These are phyloP conservation scores for Tapera naevia DNA, from an alignment of 2,797 vertebrate genomes.

Conservation along the genomic window DNA sequence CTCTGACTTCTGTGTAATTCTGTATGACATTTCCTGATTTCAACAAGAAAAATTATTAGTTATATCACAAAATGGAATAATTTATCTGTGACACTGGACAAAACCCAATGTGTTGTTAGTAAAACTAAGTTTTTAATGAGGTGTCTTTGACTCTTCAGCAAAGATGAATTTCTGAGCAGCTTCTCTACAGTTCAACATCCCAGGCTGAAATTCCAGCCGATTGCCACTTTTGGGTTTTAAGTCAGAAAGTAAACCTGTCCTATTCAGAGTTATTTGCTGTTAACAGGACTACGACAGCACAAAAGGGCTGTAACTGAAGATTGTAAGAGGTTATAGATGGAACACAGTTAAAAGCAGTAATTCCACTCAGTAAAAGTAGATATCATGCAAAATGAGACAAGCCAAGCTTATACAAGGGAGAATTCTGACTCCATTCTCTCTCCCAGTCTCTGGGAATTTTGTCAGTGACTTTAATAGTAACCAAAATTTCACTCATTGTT, in stretches of 20 bases:
- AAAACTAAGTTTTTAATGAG: background rate
- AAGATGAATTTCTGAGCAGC: background rate
- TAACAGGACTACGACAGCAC: background rate
- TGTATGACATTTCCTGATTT: background rate
- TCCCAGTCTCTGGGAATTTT: background rate
- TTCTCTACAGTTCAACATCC: background rate
- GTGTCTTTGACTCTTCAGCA: background rate
- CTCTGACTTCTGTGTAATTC: background rate
- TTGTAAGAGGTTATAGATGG: constrained; percentile 10
- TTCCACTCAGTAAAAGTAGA: constrained; percentile 49
- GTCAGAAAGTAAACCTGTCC: constrained; percentile 22
- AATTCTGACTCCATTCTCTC: background rate
- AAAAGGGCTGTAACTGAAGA: constrained; percentile 22
- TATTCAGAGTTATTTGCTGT: constrained; percentile 22
- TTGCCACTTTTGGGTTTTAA: background rate
- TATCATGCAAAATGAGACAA: constrained; percentile 39
- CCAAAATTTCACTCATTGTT: constrained; percentile 10
- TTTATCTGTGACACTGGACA: background rate
- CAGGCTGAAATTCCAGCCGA: background rate
- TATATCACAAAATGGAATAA: background rate
- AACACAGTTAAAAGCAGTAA: constrained; percentile 46
- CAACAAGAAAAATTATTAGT: background rate
- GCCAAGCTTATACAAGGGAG: constrained; percentile 7
- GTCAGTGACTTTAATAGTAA: background rate
- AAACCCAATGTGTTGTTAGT: background rate